phyloP scores from a whole-genome alignment of 2,797 vertebrate genomes.

The Tangara arthus region DNA sequence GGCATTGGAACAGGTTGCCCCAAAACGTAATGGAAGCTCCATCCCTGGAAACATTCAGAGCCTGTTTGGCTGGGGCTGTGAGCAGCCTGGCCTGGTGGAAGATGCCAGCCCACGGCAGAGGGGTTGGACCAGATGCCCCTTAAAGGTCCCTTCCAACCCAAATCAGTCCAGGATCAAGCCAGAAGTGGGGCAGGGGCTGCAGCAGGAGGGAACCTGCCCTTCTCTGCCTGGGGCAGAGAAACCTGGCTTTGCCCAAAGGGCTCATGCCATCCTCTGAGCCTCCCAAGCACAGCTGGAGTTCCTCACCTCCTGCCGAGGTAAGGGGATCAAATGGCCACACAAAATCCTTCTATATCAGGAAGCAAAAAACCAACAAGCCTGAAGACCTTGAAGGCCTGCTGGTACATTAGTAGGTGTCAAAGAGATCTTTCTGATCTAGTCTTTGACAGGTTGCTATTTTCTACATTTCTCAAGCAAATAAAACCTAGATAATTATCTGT shows the following conservation, averaged over 20 bases:
- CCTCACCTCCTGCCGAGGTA: not conserved
- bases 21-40: not conserved
- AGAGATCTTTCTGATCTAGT: slow-evolving; percentile 30
- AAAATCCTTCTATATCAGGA: not conserved
- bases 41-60: not conserved
- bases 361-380: not conserved
- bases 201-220: not conserved
- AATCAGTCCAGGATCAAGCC: not conserved
- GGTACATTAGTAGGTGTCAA: not conserved
- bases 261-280: rapidly evolving
- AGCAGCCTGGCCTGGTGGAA: not conserved
- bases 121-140: not conserved
- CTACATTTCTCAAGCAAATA: slow-evolving; percentile 7
- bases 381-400: not conserved
- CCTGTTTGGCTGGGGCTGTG: too few species aligned
- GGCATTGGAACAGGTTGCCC: not conserved
- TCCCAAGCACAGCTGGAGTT: not conserved
- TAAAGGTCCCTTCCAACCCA: not conserved
- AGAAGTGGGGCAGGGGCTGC: rapidly evolving
- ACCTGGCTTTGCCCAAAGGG: not conserved
- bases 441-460: slow-evolving; percentile 44
- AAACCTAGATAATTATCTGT: slow-evolving; percentile 40
- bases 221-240: not conserved
- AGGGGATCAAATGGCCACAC: not conserved
- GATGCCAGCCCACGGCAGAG: not conserved